phyloP scores from a whole-genome alignment of 1,140 invertebrate genomes.

The Ceratosolen fusciceps region DNA sequence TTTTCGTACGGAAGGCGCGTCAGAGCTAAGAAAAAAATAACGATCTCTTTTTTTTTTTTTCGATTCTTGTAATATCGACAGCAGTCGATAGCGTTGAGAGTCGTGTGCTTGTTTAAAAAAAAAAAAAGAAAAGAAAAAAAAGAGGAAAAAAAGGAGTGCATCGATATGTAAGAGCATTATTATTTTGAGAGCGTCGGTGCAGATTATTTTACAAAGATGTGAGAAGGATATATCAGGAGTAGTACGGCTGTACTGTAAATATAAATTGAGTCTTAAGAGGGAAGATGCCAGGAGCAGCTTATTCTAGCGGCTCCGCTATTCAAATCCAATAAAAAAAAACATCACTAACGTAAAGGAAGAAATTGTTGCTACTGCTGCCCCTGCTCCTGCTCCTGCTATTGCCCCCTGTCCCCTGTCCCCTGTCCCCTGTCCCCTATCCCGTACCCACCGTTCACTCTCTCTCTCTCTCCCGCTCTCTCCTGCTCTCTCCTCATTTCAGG shows the following conservation, averaged over 20 bases:
- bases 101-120: background rate
- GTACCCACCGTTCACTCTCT: background rate
- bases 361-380: constrained; percentile 5
- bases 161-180: background rate
- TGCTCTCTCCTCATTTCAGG: background rate
- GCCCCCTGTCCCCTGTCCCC: no score
- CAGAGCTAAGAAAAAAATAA: background rate
- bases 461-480: background rate
- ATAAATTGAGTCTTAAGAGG: constrained; percentile 19
- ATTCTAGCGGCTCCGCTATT: constrained; percentile 8
- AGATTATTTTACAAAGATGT: background rate
- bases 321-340: constrained; percentile 20
- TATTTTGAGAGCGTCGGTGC: background rate
- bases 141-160: no score
- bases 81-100: no score
- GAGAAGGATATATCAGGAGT: background rate
- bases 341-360: background rate
- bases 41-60: no score
- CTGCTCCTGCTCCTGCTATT: no score
- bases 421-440: no score
- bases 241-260: background rate
- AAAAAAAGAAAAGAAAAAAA: background rate
- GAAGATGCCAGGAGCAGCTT: background rate
- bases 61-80: no score
- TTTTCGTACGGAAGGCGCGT: background rate